Percentiles rank a stretch among this genome's conserved stretches.
Conservation (phyloP, 1,140 invertebrate genomes). For the Rhysida immarginata region DNA sequence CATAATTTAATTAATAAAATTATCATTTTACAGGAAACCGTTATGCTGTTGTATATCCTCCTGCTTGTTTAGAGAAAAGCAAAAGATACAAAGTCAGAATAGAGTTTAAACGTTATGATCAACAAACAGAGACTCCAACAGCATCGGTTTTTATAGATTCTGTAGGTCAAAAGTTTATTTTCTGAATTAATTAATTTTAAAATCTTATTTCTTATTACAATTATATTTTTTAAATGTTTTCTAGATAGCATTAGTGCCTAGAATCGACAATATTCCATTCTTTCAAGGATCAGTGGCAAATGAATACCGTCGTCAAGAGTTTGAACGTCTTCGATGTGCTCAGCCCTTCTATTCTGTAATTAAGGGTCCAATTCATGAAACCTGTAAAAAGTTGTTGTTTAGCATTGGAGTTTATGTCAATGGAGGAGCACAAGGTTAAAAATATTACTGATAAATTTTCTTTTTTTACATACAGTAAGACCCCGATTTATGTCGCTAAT, state of each 20-base stretch:
- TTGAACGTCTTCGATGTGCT: constrained; percentile 61
- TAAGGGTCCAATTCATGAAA: constrained; percentile 42
- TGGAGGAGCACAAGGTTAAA: constrained; percentile 54
- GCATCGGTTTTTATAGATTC: constrained; percentile 88
- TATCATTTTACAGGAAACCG: constrained; percentile 41
- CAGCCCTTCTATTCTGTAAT: constrained; percentile 50
- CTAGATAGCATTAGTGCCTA: constrained; percentile 64
- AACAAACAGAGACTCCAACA: constrained; percentile 43
- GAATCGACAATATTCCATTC: constrained; percentile 65
- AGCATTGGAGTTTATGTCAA: constrained; percentile 65
- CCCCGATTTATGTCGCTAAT: no score
- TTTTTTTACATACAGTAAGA: no score
- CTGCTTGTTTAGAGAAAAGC: constrained; percentile 75
- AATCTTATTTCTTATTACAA: neutral
- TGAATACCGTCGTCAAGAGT: constrained; percentile 51
- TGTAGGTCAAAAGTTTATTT: constrained; percentile 29
- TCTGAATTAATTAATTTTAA: neutral
- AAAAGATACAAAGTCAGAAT: constrained; percentile 73
- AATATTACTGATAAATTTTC: no score
- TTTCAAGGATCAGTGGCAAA: constrained; percentile 44
- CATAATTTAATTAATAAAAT: no score
- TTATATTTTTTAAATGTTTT: constrained; percentile 8
- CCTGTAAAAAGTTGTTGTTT: constrained; percentile 60
- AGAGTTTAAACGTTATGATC: constrained; percentile 55
- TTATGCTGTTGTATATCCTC: constrained; percentile 52